A percentile compares a stretch with the other conserved stretches of the same genome.
phyloP scores from a whole-genome alignment of 2,797 vertebrate genomes.

The Buceros bicornis region DNA sequence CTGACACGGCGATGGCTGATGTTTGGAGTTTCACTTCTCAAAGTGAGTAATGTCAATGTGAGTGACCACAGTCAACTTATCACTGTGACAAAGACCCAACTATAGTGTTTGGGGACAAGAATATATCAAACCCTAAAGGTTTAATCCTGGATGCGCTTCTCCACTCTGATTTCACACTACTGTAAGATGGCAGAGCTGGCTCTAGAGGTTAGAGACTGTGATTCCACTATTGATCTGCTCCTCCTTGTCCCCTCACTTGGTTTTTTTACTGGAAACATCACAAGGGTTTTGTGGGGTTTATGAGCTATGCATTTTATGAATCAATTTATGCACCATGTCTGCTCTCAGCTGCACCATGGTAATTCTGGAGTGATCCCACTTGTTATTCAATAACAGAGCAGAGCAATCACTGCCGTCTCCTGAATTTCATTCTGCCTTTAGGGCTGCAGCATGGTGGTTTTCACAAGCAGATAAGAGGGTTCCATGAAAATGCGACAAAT shows the following conservation, averaged over 20 bases:
- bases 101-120: neutral
- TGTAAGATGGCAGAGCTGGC: neutral
- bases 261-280: neutral
- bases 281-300: neutral
- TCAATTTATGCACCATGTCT: neutral
- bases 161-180: neutral
- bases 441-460: neutral
- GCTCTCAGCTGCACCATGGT: neutral
- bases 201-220: neutral
- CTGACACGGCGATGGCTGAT: neutral
- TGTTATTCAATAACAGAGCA: neutral
- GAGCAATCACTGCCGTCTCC: neutral
- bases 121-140: neutral
- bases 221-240: neutral
- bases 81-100: neutral
- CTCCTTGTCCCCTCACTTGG: neutral
- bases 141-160: neutral
- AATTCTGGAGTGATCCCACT: neutral
- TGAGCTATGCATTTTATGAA: neutral
- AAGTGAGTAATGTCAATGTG: neutral
- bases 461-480: neutral
- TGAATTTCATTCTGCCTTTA: neutral
- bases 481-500: neutral
- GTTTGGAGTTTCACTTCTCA: neutral
- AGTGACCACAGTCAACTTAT: neutral